Conservation (phyloP, 2,113 vertebrate species). For the Anser brachyrhynchus region DNA sequence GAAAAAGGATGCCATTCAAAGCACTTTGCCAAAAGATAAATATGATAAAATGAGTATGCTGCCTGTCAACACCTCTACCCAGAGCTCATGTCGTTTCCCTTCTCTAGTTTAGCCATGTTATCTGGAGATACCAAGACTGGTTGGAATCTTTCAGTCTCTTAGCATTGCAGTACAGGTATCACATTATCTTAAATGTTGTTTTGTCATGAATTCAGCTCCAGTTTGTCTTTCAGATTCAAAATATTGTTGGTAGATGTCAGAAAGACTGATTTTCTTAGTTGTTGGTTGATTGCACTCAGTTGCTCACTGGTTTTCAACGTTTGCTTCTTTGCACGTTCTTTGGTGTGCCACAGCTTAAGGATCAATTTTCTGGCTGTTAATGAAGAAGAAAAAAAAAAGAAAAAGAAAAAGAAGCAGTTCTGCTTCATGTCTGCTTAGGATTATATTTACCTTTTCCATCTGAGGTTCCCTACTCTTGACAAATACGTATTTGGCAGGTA, state of each 20-base stretch:
- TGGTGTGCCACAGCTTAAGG: background rate
- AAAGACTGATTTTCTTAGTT: background rate
- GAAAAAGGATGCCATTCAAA: background rate
- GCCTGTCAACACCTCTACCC: background rate
- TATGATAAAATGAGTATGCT: background rate
- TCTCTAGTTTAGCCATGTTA: background rate
- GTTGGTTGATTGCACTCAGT: background rate
- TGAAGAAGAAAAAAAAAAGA: background rate
- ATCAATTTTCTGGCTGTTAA: background rate
- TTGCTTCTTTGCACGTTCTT: background rate
- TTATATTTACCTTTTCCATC: background rate
- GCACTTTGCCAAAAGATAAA: background rate
- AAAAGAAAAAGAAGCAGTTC: background rate
- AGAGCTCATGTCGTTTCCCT: background rate
- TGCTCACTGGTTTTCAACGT: background rate
- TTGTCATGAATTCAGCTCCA: background rate
- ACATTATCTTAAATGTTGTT: background rate
- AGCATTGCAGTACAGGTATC: background rate
- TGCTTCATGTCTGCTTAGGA: background rate
- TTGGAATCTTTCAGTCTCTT: background rate
- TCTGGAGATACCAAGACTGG: background rate
- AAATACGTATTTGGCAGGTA: background rate
- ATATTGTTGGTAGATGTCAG: background rate
- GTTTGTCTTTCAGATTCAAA: background rate
- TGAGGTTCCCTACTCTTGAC: background rate